Conservation (phyloP, 2,113 vertebrate species). For the Garra rufa region DNA sequence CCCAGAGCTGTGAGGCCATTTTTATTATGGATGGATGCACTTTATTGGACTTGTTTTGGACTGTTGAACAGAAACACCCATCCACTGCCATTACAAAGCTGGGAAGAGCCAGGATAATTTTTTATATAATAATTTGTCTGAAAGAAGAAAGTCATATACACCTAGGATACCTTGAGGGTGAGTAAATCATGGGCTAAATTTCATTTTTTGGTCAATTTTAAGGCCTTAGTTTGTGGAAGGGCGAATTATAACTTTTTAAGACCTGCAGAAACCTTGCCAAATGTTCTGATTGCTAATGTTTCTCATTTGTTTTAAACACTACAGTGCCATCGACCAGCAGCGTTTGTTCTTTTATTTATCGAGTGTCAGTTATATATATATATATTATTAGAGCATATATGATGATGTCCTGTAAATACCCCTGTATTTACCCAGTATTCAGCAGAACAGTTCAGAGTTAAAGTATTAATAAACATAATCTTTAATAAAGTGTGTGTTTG, state of each 20-base stretch:
- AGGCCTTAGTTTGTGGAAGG: not conserved
- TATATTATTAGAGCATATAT: not conserved
- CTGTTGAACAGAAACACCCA: too few relatives aligned
- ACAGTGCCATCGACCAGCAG: not conserved
- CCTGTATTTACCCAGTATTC: conserved; percentile 3
- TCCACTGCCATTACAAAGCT: too few relatives aligned
- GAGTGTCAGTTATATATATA: not conserved
- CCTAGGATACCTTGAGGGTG: too few relatives aligned
- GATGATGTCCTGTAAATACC: conserved; percentile 8
- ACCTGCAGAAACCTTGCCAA: not conserved
- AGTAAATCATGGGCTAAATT: too few relatives aligned
- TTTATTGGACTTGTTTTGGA: too few relatives aligned
- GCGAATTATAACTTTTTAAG: not conserved
- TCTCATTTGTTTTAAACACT: not conserved
- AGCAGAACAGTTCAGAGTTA: not conserved
- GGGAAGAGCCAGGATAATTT: too few relatives aligned
- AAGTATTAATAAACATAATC: conserved; percentile 24
- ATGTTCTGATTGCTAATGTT: not conserved
- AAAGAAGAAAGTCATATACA: too few relatives aligned
- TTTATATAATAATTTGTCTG: too few relatives aligned
- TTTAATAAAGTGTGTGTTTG: not conserved
- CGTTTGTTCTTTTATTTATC: conserved; percentile 10
- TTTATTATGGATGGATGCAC: too few relatives aligned
- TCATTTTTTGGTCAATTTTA: too few relatives aligned
- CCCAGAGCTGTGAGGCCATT: too few relatives aligned